These are phyloP conservation scores for Ischnus inquisitorius DNA, from an alignment of 2,888 invertebrate species.

Conservation along the genomic window DNA sequence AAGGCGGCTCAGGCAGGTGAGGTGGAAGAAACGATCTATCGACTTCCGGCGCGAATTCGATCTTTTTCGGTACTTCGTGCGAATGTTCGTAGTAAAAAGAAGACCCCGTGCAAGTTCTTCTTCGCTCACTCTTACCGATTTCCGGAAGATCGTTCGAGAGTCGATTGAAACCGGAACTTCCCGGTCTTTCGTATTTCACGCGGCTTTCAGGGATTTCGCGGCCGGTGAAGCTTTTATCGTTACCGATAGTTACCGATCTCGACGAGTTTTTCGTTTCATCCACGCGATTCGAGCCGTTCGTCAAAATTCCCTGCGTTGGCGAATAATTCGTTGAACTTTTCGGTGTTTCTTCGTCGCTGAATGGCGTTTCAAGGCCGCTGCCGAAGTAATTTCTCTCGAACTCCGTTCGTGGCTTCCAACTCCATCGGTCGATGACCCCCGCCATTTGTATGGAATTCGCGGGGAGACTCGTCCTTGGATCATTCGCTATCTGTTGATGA, in stretches of 20 bases:
- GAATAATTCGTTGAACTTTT: constrained; percentile 12
- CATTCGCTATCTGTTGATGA: constrained; percentile 27
- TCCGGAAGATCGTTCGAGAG: not conserved
- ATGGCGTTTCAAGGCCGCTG: constrained; percentile 1
- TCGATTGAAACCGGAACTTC: constrained; percentile 68
- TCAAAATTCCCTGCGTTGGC: constrained; percentile 8
- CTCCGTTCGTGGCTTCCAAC: constrained; percentile 81
- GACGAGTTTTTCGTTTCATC: not conserved
- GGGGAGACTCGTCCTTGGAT: not conserved
- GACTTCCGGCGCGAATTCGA: not conserved
- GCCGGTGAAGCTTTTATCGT: not conserved
- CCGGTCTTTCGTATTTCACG: constrained; percentile 18
- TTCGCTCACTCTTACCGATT: constrained; percentile 18
- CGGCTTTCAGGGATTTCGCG: not conserved
- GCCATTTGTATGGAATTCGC: not conserved
- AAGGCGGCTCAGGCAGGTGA: not conserved
- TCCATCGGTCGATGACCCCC: constrained; percentile 66
- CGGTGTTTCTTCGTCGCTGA: constrained; percentile 20
- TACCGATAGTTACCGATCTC: not conserved
- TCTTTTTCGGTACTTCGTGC: not conserved
- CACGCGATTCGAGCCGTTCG: not conserved
- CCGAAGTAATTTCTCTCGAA: constrained; percentile 80
- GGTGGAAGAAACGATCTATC: not conserved
- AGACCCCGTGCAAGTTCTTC: constrained; percentile 37
- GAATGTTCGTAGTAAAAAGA: constrained; percentile 30